phyloP scores from a whole-genome alignment of 2,113 vertebrate genomes.

The Paradoxurus hermaphroditus region DNA sequence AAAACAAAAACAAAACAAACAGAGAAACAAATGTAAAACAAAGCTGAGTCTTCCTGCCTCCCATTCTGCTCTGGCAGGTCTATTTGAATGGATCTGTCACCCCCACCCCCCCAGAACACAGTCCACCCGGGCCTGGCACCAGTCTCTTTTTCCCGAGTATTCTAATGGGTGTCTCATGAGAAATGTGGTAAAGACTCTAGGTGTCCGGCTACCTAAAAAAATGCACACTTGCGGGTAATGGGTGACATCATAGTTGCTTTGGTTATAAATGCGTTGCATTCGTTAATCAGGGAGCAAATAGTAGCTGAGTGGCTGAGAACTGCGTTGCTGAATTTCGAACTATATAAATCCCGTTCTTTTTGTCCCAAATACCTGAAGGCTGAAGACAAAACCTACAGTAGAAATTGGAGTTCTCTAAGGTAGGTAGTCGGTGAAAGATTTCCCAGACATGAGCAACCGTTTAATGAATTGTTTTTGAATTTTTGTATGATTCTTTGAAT shows the following conservation, averaged over 20 bases:
- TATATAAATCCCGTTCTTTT: neutral
- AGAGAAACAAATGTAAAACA: neutral
- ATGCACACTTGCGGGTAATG: accelerated
- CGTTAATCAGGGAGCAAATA: neutral
- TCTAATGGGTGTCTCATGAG: neutral
- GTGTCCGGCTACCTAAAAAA: neutral
- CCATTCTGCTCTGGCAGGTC: neutral
- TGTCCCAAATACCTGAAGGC: neutral
- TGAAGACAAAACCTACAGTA: neutral
- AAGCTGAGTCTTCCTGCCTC: neutral
- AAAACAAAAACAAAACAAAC: neutral
- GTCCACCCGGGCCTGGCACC: accelerated
- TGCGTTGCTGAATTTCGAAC: neutral
- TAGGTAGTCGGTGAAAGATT: neutral
- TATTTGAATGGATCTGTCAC: neutral
- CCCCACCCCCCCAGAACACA: no score
- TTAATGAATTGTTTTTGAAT: neutral
- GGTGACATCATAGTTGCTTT: neutral
- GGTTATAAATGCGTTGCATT: neutral
- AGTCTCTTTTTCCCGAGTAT: neutral
- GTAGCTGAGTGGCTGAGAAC: accelerated
- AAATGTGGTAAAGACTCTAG: no score
- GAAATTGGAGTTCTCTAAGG: neutral
- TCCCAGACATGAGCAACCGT: neutral
- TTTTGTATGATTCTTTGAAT: neutral